These are phyloP conservation scores for Hyperoodon ampullatus DNA, from an alignment of 2,113 vertebrate species.

Conservation along the genomic window DNA sequence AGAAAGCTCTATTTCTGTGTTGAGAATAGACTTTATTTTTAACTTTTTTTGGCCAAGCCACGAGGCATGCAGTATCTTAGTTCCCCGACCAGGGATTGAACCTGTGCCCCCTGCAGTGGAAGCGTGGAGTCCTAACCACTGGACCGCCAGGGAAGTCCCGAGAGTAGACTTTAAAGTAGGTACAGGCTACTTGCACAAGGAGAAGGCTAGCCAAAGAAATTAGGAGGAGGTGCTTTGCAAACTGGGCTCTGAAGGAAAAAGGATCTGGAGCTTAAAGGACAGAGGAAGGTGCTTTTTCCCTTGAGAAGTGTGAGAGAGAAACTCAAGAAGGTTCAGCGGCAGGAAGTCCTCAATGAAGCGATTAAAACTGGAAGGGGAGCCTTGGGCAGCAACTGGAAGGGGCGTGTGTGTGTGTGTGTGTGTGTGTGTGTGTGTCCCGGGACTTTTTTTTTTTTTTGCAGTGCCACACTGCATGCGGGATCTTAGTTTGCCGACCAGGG, in stretches of 20 bases:
- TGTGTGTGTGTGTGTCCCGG: not conserved
- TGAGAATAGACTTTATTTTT: not conserved
- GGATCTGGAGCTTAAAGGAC: not conserved
- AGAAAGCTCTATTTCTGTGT: not conserved
- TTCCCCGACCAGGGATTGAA: no score
- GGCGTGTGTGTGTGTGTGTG: not conserved
- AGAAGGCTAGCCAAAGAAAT: not conserved
- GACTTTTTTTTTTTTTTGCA: not conserved
- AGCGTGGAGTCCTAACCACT: no score
- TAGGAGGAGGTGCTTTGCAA: not conserved
- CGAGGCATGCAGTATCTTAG: no score
- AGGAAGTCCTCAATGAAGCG: not conserved
- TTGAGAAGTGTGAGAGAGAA: not conserved
- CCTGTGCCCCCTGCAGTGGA: no score
- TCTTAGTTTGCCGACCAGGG: not conserved
- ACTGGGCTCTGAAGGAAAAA: not conserved
- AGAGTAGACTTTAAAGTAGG: not conserved
- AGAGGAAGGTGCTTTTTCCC: not conserved
- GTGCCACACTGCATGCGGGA: not conserved
- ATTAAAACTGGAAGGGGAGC: not conserved
- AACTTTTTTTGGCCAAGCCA: no score
- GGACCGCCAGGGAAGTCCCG: no score
- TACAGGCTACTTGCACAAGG: not conserved
- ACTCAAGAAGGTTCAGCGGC: not conserved
- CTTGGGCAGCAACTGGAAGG: no score